phyloP scores from a whole-genome alignment of 35 echinoderm and acorn worm species.

The Heliocidaris tuberculata region DNA sequence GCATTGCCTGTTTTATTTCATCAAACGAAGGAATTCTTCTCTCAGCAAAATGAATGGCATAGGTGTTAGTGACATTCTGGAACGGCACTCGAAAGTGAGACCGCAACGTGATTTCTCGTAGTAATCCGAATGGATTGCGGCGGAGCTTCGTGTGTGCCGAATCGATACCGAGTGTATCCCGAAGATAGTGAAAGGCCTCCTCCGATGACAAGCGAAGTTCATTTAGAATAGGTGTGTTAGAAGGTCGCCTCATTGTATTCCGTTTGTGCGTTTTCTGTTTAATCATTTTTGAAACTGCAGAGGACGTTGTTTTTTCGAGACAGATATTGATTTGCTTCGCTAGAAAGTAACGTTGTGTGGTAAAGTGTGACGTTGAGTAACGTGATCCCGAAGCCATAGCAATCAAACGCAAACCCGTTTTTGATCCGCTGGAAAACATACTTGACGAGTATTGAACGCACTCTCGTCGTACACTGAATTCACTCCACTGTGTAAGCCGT shows the following conservation, averaged over 20 bases:
- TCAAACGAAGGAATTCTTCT: neutral
- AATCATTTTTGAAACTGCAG: neutral
- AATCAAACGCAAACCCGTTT: no score
- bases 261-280: neutral
- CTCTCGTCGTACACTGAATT: no score
- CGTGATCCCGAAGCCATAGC: no score
- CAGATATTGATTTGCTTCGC: neutral
- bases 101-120: neutral
- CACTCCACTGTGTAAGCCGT: no score
- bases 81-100: neutral
- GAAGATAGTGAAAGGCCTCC: neutral
- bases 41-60: neutral
- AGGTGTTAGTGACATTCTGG: slow-evolving; percentile 14
- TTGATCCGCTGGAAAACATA: no score
- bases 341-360: no score
- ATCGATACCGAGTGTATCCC: neutral
- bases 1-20: slow-evolving; percentile 21
- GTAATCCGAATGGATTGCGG: neutral
- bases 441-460: no score
- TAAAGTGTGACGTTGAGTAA: no score
- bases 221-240: neutral
- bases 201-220: neutral
- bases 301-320: neutral
- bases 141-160: neutral
- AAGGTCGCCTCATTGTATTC: neutral